Percentiles rank a stretch among this genome's conserved stretches.
phyloP scores from a whole-genome alignment of 2,797 vertebrate genomes.

The Ispidina lecontei region DNA sequence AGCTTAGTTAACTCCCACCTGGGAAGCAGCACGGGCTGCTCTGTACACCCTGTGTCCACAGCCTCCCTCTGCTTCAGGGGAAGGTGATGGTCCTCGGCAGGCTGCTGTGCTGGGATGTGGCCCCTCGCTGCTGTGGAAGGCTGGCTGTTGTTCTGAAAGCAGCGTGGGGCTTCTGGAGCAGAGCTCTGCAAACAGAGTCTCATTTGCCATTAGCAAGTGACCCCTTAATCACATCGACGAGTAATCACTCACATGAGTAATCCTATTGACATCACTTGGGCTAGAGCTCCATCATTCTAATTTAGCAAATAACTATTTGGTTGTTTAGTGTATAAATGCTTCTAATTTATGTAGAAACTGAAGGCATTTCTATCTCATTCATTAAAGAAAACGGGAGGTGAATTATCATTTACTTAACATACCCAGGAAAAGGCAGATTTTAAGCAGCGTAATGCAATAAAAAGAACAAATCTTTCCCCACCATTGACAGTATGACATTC shows the following conservation, averaged over 20 bases:
- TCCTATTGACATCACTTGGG: neutral
- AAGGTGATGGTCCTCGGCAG: fast-evolving
- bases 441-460: neutral
- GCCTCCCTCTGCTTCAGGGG: neutral
- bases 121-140: neutral
- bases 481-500: neutral
- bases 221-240: neutral
- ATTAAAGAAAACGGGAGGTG: neutral
- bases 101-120: fast-evolving
- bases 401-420: neutral
- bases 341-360: neutral
- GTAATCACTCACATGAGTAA: neutral
- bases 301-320: neutral
- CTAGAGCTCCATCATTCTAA: neutral
- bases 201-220: neutral
- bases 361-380: neutral
- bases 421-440: neutral
- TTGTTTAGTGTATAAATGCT: neutral
- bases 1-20: neutral
- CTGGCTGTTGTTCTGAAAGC: neutral
- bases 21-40: fast-evolving
- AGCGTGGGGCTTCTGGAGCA: neutral
- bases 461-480: neutral
- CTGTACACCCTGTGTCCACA: fast-evolving
- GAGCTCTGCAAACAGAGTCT: neutral